phyloP scores from a whole-genome alignment of 2,797 vertebrate genomes.

The Darevskia nairensis region DNA sequence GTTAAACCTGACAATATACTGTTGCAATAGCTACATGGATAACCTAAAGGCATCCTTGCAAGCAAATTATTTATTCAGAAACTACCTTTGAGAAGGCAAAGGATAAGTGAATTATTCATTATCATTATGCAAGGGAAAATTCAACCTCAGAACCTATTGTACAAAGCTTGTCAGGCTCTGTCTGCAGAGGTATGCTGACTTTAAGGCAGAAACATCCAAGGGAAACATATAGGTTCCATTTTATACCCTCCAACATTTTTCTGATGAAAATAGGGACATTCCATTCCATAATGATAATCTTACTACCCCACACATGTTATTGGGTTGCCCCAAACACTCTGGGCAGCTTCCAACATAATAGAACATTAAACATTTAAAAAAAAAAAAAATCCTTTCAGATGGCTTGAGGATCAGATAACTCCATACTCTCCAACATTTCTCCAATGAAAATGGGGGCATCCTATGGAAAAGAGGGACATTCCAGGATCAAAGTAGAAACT shows the following conservation, averaged over 20 bases:
- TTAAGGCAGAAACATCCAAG: background rate
- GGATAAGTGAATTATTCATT: background rate
- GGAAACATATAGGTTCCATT: background rate
- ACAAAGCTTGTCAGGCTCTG: background rate
- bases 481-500: too few relatives aligned
- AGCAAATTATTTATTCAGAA: conserved; percentile 39
- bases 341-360: too few relatives aligned
- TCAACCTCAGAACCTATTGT: background rate
- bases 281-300: too few relatives aligned
- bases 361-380: background rate
- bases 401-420: too few relatives aligned
- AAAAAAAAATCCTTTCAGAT: background rate
- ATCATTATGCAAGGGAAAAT: conserved; percentile 13
- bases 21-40: background rate
- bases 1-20: background rate
- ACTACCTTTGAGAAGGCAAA: background rate
- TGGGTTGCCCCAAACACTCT: too few relatives aligned
- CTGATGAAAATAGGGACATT: too few relatives aligned
- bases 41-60: background rate
- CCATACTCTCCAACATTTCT: too few relatives aligned
- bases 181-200: background rate
- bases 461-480: too few relatives aligned
- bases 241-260: background rate
- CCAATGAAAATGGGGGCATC: too few relatives aligned
- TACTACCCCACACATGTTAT: too few relatives aligned